Evolutionary conservation across 2,888 invertebrate genomes (phyloP), one percentile per base, ranked within the genome.

Genomic region (Agrotis puta): DNA sequence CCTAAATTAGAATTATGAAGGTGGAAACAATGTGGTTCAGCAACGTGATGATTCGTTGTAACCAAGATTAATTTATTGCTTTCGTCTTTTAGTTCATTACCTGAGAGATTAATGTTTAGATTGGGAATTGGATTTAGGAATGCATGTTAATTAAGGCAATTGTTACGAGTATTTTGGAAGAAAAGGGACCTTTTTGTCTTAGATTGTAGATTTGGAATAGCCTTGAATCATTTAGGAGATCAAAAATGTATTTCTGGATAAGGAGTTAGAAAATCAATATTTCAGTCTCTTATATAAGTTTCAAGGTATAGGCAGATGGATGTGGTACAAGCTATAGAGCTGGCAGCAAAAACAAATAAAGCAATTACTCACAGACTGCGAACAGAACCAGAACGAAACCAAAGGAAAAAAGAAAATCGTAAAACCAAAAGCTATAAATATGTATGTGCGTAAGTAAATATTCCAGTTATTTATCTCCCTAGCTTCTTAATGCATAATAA

Each of bases 1-100:
- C 77, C 78, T 68, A 83, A 84, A 82, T 85, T 83, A 79, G 79
- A 90, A 91, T 92, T 91, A 92, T 92, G 91, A 91, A 89, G 89
- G 86, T 88, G 89, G 84, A 88, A 91, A 92, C 91, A 90, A 91
- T 91, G 89, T 82, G 89, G 90, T 87, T 85, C 77, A 78, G 83
- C 85, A 87, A 88, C 87, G 88, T 88, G 88, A 91, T 92, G 88
- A 90, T 88, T 88, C 78, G 82, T 80, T 69, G 74, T 73, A 74
- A 81, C 83, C 79, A 78, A 76, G 77, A 81, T 85, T 83, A 86
- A 88, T 88, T 86, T 82, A 81, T 84, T 77, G 74, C 67, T 47
- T 71, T 72, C 74, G 67, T 71, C 69, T 70, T 64, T 54, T 56
- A 65, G 70, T 74, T 74, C 48, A 39, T 67, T 63, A 74, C 66